phyloP scores from a whole-genome alignment of 2,113 vertebrate genomes.

The Copsychus sechellarum region DNA sequence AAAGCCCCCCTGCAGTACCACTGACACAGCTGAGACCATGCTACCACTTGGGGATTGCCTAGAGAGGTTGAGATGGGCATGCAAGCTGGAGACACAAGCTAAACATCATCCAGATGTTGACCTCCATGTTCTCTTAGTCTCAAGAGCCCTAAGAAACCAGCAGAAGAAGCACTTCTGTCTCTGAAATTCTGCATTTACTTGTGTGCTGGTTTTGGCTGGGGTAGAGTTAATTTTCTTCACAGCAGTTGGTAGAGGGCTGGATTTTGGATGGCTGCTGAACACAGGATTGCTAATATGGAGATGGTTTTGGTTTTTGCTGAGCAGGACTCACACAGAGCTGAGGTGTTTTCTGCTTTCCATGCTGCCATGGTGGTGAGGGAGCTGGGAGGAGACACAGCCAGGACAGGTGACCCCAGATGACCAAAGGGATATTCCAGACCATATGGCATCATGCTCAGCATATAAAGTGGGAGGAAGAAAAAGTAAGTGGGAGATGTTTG shows the following conservation, averaged over 20 bases:
- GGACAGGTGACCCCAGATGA: background rate
- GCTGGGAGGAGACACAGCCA: background rate
- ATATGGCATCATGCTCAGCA: background rate
- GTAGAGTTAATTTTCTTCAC: background rate
- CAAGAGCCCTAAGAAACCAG: background rate
- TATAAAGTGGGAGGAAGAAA: background rate
- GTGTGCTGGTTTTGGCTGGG: background rate
- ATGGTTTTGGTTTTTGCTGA: background rate
- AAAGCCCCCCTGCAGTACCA: background rate
- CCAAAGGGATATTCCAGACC: background rate
- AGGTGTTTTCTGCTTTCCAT: background rate
- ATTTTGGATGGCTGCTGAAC: background rate
- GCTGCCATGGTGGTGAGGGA: accelerated
- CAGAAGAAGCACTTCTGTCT: background rate
- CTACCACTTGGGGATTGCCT: background rate
- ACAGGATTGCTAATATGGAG: background rate
- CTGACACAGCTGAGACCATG: background rate
- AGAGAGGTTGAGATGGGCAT: background rate
- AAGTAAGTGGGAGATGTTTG: background rate
- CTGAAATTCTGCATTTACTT: background rate
- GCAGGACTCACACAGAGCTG: background rate
- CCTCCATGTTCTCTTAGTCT: background rate
- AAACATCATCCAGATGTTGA: background rate
- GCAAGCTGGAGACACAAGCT: background rate
- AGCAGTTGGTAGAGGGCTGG: too few relatives aligned